Percentiles rank a stretch among this genome's conserved stretches.
Conservation (phyloP, 2,113 vertebrate genomes). For the Xenopus borealis region DNA sequence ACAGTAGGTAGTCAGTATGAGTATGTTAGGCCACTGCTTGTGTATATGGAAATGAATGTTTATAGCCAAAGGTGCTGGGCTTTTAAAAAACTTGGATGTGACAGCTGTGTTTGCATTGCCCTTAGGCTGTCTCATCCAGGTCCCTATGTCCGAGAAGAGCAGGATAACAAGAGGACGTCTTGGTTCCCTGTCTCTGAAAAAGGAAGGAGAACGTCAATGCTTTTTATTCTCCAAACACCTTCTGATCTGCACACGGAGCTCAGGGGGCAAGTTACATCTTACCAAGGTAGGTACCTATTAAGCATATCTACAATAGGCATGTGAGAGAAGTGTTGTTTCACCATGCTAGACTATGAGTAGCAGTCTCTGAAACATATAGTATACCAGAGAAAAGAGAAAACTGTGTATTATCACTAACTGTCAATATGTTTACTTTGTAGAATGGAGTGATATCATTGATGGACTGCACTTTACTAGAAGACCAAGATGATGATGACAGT, state of each 20-base stretch:
- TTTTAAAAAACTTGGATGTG: no score
- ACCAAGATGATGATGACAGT: conserved; percentile 93
- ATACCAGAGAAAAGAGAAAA: not conserved
- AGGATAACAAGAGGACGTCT: conserved; percentile 90
- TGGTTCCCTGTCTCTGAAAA: conserved; percentile 88
- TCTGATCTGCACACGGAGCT: conserved; percentile 94
- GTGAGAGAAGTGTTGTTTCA: no score
- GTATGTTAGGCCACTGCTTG: no score
- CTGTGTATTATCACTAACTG: not conserved
- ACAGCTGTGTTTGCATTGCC: not conserved
- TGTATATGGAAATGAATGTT: no score
- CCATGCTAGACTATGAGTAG: no score
- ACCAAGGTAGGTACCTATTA: conserved; percentile 78
- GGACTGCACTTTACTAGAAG: conserved; percentile 93
- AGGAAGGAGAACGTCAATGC: conserved; percentile 93
- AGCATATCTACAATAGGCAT: no score
- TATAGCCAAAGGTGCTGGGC: no score
- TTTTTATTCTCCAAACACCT: conserved; percentile 98
- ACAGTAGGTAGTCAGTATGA: no score
- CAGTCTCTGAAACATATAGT: no score
- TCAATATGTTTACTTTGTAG: conserved; percentile 59
- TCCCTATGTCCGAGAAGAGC: conserved; percentile 93
- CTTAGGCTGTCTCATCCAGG: conserved; percentile 87
- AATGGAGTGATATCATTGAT: conserved; percentile 94
- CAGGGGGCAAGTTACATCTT: conserved; percentile 91